Conservation (phyloP, 2,888 invertebrate genomes). For the Colostygia pectinataria region DNA sequence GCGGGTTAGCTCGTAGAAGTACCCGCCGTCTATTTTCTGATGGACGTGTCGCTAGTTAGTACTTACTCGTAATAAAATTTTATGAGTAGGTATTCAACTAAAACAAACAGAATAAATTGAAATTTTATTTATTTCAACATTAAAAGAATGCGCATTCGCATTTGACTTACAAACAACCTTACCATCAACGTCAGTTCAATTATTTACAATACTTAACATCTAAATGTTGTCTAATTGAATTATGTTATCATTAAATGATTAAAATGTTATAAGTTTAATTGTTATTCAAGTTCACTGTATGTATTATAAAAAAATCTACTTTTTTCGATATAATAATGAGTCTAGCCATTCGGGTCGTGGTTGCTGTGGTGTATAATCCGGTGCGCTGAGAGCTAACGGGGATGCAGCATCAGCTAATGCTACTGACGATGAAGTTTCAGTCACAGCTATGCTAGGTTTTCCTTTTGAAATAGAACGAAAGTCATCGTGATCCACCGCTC, state of each 20-base stretch:
- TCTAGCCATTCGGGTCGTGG: constrained; percentile 73
- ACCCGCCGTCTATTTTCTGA: too few species aligned
- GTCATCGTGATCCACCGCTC: constrained; percentile 77
- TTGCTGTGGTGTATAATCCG: constrained; percentile 70
- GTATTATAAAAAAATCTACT: constrained; percentile 43
- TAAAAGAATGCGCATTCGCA: constrained; percentile 65
- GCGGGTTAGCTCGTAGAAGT: too few species aligned
- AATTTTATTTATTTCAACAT: constrained; percentile 76
- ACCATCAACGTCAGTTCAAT: constrained; percentile 68
- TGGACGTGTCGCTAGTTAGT: too few species aligned
- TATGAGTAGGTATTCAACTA: not conserved
- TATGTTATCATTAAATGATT: constrained; percentile 41
- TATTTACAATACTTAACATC: constrained; percentile 55
- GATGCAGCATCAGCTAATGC: constrained; percentile 70
- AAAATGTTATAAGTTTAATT: constrained; percentile 31
- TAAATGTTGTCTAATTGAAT: constrained; percentile 36
- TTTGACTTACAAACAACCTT: constrained; percentile 71
- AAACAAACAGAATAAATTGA: constrained; percentile 41
- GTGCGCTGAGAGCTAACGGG: constrained; percentile 67
- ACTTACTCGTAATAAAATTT: too few species aligned
- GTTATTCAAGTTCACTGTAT: constrained; percentile 21
- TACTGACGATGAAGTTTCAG: constrained; percentile 73
- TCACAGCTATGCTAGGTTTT: constrained; percentile 79
- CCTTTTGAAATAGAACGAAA: constrained; percentile 82
- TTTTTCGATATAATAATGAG: constrained; percentile 73